phyloP scores from a whole-genome alignment of 1,140 invertebrate genomes.

The Zaprionus gabonicus region DNA sequence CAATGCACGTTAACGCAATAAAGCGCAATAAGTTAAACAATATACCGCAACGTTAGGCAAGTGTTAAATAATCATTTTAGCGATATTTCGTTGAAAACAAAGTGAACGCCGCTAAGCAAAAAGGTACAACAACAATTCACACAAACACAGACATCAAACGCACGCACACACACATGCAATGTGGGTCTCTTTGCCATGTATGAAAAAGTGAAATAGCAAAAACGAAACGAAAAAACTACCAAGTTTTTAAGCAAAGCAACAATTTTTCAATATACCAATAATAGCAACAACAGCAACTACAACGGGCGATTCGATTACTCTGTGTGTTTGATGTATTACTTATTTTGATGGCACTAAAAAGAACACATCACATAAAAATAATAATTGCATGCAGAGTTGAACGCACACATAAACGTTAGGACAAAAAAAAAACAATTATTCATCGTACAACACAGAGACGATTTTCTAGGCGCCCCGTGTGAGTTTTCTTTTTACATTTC shows the following conservation, averaged over 20 bases:
- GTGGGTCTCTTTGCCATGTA: constrained; percentile 57
- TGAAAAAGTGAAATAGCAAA: constrained; percentile 76
- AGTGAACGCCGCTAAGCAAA: constrained; percentile 60
- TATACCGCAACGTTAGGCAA: constrained; percentile 27
- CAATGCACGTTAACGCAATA: constrained; percentile 55
- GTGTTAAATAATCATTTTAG: constrained; percentile 31
- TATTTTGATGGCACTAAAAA: constrained; percentile 13
- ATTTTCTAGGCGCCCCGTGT: constrained; percentile 49
- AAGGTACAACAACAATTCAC: constrained; percentile 69
- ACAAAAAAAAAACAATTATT: constrained; percentile 27
- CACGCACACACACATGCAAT: constrained; percentile 37
- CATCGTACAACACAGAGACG: constrained; percentile 30
- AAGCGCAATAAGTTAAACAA: constrained; percentile 42
- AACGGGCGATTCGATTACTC: neutral
- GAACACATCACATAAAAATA: neutral
- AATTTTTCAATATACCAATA: constrained; percentile 21
- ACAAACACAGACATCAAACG: constrained; percentile 31
- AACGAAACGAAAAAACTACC: constrained; percentile 38
- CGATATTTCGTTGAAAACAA: constrained; percentile 18
- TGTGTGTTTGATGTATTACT: neutral
- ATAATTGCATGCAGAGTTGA: constrained; percentile 19
- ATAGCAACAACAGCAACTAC: neutral
- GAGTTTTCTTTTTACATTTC: constrained; percentile 49
- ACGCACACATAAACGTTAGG: constrained; percentile 4
- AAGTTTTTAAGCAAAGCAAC: constrained; percentile 37